A percentile compares a stretch with the other conserved stretches of the same genome.
phyloP scores from a whole-genome alignment of 2,888 invertebrate species.

The Terebella lapidaria region DNA sequence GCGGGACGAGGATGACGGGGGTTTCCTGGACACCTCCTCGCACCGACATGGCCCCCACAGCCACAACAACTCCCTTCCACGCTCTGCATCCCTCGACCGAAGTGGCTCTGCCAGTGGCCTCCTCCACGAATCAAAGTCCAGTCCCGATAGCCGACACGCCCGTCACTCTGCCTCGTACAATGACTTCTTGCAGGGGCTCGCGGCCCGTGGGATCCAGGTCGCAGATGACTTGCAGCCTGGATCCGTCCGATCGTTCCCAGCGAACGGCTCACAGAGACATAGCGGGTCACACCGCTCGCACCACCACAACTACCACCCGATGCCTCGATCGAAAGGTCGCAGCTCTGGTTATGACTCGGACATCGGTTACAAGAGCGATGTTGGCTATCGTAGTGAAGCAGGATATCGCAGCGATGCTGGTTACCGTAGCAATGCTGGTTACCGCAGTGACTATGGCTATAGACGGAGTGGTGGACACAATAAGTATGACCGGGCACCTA shows the following conservation, averaged over 20 bases:
- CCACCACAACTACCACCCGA: neutral
- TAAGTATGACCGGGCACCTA: neutral
- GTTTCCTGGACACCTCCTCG: neutral
- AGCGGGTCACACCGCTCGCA: neutral
- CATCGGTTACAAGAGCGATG: neutral
- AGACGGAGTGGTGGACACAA: neutral
- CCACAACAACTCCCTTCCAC: neutral
- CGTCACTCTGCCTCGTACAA: neutral
- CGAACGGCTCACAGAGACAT: neutral
- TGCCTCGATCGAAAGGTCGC: neutral
- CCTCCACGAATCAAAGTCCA: neutral
- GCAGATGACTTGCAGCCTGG: neutral
- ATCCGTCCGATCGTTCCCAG: too few relatives aligned
- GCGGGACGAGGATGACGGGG: neutral
- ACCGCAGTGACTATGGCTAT: neutral
- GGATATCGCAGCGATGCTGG: neutral
- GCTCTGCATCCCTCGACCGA: neutral
- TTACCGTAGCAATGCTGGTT: neutral
- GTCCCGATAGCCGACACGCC: neutral
- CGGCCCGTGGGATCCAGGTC: neutral
- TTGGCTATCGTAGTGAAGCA: neutral
- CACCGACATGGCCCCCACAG: neutral
- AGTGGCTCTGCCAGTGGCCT: neutral
- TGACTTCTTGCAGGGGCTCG: neutral
- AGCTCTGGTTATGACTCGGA: neutral